Conservation (phyloP, 2,113 vertebrate genomes). For the Oryzias woworae region DNA sequence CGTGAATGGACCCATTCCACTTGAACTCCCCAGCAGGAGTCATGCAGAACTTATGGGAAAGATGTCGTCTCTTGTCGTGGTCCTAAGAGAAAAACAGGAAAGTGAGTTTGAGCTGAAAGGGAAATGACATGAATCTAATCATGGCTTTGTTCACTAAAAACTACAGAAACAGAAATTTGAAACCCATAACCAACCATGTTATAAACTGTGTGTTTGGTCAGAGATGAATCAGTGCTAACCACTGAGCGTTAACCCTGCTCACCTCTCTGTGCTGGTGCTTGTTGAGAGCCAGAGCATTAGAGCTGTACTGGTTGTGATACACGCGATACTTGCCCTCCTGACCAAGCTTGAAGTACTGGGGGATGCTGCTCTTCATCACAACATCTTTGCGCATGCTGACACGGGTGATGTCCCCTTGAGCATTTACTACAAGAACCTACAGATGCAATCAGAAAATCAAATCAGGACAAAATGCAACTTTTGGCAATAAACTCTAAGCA, state of each 20-base stretch:
- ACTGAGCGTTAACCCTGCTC: slow-evolving; percentile 11
- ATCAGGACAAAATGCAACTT: not conserved
- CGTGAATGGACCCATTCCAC: slow-evolving; percentile 97
- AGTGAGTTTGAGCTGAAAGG: not conserved
- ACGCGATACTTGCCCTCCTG: slow-evolving; percentile 97
- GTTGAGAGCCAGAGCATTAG: slow-evolving; percentile 93
- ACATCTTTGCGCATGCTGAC: slow-evolving; percentile 85
- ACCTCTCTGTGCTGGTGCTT: slow-evolving; percentile 97
- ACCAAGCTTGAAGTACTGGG: slow-evolving; percentile 89
- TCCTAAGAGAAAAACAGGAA: slow-evolving; percentile 68
- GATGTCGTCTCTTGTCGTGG: slow-evolving; percentile 95
- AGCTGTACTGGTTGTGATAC: slow-evolving; percentile 97
- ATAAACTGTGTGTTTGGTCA: not conserved
- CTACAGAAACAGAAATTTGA: not conserved
- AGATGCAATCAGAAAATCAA: not conserved
- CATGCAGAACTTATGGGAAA: slow-evolving; percentile 97
- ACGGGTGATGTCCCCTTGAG: slow-evolving; percentile 89
- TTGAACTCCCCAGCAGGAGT: slow-evolving; percentile 96
- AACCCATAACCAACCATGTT: not conserved
- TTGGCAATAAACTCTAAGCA: not conserved
- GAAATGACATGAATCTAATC: not conserved
- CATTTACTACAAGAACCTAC: slow-evolving; percentile 89
- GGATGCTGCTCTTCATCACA: slow-evolving; percentile 87
- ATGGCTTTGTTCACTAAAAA: not conserved
- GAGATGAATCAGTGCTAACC: not conserved